Evolutionary conservation across 2,888 invertebrate species (phyloP), one percentile per base, ranked within the genome.

Genomic region (Parnassius orleans): DNA sequence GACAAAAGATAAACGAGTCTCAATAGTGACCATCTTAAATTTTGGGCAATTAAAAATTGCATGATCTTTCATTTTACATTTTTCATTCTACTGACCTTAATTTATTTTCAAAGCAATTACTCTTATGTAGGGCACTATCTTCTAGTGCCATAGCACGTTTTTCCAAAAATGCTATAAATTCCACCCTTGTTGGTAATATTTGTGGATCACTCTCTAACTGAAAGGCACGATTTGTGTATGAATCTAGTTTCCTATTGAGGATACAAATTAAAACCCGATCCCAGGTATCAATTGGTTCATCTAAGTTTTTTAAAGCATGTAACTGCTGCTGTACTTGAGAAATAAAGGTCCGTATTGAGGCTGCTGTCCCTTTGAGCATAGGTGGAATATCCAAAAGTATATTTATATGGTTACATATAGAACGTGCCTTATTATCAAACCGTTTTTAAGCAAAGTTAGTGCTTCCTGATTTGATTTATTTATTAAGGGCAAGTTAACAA

Each of bases 331-430:
- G 11, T 9, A 53, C 41, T 11, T 41, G 10, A 7, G 42, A n/a
- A 9, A 53, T 41, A 42, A 53, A 53, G 1, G 41, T 52, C 57
- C 69, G 60, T 57, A 69, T 63, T n/a, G 63, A 52, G 24, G 60
- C 55, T 19, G 71, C 65, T 19, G 66, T 66, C 9, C 68, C 68
- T 51, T 67, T 69, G 41, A 68, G 63, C 57, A 57, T 66, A 2
- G 12, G 9, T 10, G 65, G 65, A 2, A 65, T 11, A 47, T 68
- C 64, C 51, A 66, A 61, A 15, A 68, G 19, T 1, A 60, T 3
- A 51, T 55, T 56, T 9, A 67, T 57, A 44, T 67, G 67, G 24
- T 60, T 64, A 1, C 51, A 44, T 11, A 67, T 47, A n/a, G 65
- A n/a, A 10, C 60, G 19, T 2, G 59, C 12, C 10, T 66, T 55